phyloP scores from a whole-genome alignment of 2,888 invertebrate species.

The Hirtodrosophila trivittata region DNA sequence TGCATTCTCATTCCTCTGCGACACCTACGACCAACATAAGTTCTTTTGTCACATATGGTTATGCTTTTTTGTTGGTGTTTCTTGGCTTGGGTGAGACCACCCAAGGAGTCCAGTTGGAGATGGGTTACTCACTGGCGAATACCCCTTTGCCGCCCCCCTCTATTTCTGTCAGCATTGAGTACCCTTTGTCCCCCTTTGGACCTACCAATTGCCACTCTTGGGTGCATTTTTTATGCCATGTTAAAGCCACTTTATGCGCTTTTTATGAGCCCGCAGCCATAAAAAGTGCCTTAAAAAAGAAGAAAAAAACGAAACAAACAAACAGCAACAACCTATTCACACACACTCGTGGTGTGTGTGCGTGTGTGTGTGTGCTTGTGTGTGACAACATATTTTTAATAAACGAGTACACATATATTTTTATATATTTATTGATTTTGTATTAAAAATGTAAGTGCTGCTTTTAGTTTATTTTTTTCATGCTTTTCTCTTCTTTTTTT shows the following conservation, averaged over 20 bases:
- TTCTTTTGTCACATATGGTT: slow-evolving; percentile 38
- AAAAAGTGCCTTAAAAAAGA: slow-evolving; percentile 60
- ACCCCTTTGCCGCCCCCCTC: slow-evolving; percentile 8
- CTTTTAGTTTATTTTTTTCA: slow-evolving; percentile 62
- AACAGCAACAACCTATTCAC: slow-evolving; percentile 1
- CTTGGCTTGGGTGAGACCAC: slow-evolving; percentile 38
- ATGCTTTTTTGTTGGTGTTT: not conserved
- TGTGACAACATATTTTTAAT: slow-evolving; percentile 54
- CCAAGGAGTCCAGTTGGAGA: slow-evolving; percentile 39
- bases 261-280: slow-evolving; percentile 76
- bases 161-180: not conserved
- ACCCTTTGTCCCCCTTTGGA: not conserved
- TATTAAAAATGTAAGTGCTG: slow-evolving; percentile 79
- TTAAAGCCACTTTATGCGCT: slow-evolving; percentile 79
- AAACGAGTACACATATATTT: slow-evolving; percentile 47
- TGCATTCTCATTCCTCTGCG: not conserved
- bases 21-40: slow-evolving; percentile 10
- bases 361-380: slow-evolving; percentile 15
- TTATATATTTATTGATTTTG: slow-evolving; percentile 79
- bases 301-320: slow-evolving; percentile 11
- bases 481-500: no score
- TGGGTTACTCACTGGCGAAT: slow-evolving; percentile 43
- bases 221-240: slow-evolving; percentile 77
- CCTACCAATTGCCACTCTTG: slow-evolving; percentile 66
- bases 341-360: slow-evolving; percentile 9